These are phyloP conservation scores for Drosophila rubida DNA, from an alignment of 2,888 invertebrate genomes.

Conservation along the genomic window DNA sequence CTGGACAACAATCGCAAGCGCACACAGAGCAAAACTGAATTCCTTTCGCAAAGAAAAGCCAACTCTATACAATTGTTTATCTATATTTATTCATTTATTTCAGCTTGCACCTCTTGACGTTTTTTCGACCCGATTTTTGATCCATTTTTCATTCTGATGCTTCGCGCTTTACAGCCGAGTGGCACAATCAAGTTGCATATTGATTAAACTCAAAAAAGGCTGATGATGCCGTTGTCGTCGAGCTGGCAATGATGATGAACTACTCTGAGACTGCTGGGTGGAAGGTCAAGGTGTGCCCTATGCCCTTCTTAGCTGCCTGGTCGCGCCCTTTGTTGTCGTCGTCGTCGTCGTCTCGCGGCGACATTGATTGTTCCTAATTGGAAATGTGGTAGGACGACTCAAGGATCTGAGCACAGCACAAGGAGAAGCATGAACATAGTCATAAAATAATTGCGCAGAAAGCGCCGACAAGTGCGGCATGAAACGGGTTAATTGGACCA, in stretches of 20 bases:
- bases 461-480: constrained; percentile 51
- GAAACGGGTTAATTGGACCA: constrained; percentile 56
- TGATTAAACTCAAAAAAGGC: constrained; percentile 38
- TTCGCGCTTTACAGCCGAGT: constrained; percentile 6
- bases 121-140: no score
- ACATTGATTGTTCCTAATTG: constrained; percentile 66
- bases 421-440: constrained; percentile 25
- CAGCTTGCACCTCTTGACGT: no score
- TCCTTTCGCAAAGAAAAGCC: neutral
- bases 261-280: neutral
- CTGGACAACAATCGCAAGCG: constrained; percentile 9
- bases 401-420: constrained; percentile 22
- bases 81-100: neutral
- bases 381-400: constrained; percentile 34
- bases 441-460: constrained; percentile 65
- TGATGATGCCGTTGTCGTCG: neutral
- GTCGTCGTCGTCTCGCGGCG: constrained; percentile 34
- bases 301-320: constrained; percentile 6
- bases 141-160: no score
- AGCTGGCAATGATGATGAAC: constrained; percentile 8
- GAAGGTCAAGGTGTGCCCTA: constrained; percentile 54
- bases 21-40: no score
- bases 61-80: neutral
- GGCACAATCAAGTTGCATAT: constrained; percentile 29
- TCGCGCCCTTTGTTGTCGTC: constrained; percentile 36